Evolutionary conservation across 2,113 vertebrate species (phyloP).

Genomic region (Plestiodon gilberti): DNA sequence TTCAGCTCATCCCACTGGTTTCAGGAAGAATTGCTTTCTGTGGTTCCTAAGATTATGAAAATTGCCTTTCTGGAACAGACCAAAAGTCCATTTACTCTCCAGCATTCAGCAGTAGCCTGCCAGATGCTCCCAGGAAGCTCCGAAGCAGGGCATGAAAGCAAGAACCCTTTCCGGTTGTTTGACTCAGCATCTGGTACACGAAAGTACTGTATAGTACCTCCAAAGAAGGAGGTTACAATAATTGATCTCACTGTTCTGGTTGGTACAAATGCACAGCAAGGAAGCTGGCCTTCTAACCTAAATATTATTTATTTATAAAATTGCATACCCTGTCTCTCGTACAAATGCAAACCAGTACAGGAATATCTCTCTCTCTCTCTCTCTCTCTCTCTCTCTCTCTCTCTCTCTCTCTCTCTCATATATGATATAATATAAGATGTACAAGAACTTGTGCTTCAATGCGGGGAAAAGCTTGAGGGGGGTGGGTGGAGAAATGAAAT

Average conservation of each 20-base stretch:
- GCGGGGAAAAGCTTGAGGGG: background rate
- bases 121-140: background rate
- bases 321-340: background rate
- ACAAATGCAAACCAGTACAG: too few relatives aligned
- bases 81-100: background rate
- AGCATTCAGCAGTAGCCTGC: background rate
- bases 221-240: slow-evolving; percentile 13
- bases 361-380: too few relatives aligned
- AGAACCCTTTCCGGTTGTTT: background rate
- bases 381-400: too few relatives aligned
- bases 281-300: background rate
- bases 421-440: background rate
- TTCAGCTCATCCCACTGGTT: slow-evolving; percentile 40
- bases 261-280: background rate
- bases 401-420: too few relatives aligned
- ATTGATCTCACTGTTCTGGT: background rate
- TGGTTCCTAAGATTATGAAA: background rate
- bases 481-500: background rate
- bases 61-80: background rate
- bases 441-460: background rate
- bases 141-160: background rate
- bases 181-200: background rate
- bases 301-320: background rate
- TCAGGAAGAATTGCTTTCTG: slow-evolving; percentile 33
- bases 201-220: too few relatives aligned